These are phyloP conservation scores for Leptopilina syphax DNA, from an alignment of 2,888 invertebrate species.

Conservation along the genomic window DNA sequence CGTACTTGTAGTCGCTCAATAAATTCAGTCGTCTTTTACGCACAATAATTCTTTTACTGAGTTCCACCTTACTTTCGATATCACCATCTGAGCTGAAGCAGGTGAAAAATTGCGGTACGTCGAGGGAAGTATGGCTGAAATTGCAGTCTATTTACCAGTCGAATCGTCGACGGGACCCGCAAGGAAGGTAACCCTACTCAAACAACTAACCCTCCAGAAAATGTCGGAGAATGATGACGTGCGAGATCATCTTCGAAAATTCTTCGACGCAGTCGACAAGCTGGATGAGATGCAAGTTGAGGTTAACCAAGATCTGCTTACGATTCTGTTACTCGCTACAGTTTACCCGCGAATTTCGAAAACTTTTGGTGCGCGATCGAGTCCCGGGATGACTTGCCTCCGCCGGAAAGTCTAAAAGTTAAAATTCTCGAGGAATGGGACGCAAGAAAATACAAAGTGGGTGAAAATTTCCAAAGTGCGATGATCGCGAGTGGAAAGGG, in stretches of 20 bases:
- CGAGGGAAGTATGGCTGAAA: conserved; percentile 44
- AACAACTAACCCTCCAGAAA: conserved; percentile 39
- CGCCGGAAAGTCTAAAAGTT: conserved; percentile 50
- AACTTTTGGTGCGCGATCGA: conserved; percentile 59
- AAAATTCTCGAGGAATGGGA: conserved; percentile 56
- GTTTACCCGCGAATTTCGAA: conserved; percentile 53
- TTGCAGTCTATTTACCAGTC: conserved; percentile 28
- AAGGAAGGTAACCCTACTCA: conserved; percentile 44
- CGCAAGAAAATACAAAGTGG: background rate
- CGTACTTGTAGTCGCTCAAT: too few species aligned
- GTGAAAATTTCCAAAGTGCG: too few species aligned
- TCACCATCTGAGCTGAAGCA: conserved; percentile 44
- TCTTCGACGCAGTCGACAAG: conserved; percentile 56
- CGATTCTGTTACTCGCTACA: conserved; percentile 53
- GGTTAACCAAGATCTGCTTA: conserved; percentile 50
- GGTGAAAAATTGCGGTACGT: conserved; percentile 38
- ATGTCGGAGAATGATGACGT: conserved; percentile 48
- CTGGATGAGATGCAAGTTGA: conserved; percentile 51
- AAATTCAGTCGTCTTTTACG: too few species aligned
- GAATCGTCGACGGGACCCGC: conserved; percentile 45
- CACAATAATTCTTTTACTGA: too few species aligned
- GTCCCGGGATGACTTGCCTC: conserved; percentile 55
- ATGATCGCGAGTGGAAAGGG: too few species aligned
- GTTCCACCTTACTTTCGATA: too few species aligned
- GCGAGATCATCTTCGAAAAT: conserved; percentile 46